A percentile compares a stretch with the other conserved stretches of the same genome.
Conservation (phyloP, 2,797 vertebrate species). For the Pseudochirops cupreus region DNA sequence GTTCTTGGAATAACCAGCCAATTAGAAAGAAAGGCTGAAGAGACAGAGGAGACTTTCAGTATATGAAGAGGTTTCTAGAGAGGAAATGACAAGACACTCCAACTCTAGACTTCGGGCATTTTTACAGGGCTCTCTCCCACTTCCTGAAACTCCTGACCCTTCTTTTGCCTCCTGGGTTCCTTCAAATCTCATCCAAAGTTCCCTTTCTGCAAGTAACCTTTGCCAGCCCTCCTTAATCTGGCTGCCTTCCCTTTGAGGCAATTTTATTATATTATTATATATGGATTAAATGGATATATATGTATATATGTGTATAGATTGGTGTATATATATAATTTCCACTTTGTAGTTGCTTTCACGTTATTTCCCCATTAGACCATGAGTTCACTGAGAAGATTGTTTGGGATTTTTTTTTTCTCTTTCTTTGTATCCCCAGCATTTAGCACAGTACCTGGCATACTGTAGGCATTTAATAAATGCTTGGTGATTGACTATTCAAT, state of each 20-base stretch:
- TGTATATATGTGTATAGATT: too few species aligned
- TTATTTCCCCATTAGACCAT: not conserved
- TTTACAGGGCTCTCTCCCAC: not conserved
- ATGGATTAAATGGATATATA: too few species aligned
- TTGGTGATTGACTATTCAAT: not conserved
- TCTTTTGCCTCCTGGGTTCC: not conserved
- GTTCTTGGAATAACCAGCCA: not conserved
- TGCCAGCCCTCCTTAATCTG: not conserved
- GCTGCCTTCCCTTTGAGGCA: not conserved
- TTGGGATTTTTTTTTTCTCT: not conserved
- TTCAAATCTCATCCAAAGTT: not conserved
- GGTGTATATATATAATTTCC: not conserved
- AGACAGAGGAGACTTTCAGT: too few species aligned
- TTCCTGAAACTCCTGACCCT: not conserved
- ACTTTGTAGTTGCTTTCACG: not conserved
- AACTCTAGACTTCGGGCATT: not conserved
- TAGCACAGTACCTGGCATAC: not conserved
- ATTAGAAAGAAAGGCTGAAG: too few species aligned
- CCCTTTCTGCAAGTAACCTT: not conserved
- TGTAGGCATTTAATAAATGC: not conserved
- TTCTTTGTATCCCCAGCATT: not conserved
- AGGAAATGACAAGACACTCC: not conserved
- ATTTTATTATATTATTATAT: not conserved
- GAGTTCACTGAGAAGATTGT: not conserved
- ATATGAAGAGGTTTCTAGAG: not conserved